Base-by-base conservation (phyloP, 23 tunicate genomes). In the Trididemnum nubilum region DNA sequence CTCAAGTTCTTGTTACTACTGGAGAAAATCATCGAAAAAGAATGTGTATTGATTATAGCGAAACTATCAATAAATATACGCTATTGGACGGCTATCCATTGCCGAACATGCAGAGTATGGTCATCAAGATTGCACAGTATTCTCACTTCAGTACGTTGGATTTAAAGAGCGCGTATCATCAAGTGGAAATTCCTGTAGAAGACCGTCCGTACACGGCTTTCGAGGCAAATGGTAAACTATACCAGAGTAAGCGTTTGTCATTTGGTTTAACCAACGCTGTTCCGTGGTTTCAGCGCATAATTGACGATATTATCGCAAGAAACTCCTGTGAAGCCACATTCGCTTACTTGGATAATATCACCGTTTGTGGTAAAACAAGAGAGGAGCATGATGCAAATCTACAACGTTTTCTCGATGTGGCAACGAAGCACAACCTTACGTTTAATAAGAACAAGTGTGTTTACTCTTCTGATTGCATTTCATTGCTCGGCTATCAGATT, bases 121-220 rank as follows among this genome's bases (percentile, higher is more conserved):
- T 64, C 2, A 64, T 22, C 5, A 27, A 64, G 32, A 34, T 64
- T 33, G 33, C 84, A 18, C 27, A 65, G 38, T 80, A 64, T 22
- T 27, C 44, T 7, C 19, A 21, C 2, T 58, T 28, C 30, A 26
- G 36, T 31, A 78, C 75, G 2, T 33, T 78, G 24, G 82, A 78
- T 21, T 26, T 78, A 15, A 63, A 78, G 25, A 36, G 64, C 31
- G 82, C 82, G 7, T 78, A 78, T 78, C 73, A 78, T 32, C 82
- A 78, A 30, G 72, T 78, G 24, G 22, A 12, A 28, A 18, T 78
- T 2, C 34, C 3, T 31, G 26, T 3, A 44, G 15, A 44, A 44
- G 54, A 44, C 15, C 9, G 54, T 9, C 54, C 54, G 12, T 44
- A 44, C 54, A 44, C 54, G 15, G 54, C 54, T 15, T 44, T 44